A percentile compares a stretch with the other conserved stretches of the same genome.
Evolutionary conservation across 1,140 invertebrate genomes (phyloP).

Genomic region (Habropoda laboriosa): DNA sequence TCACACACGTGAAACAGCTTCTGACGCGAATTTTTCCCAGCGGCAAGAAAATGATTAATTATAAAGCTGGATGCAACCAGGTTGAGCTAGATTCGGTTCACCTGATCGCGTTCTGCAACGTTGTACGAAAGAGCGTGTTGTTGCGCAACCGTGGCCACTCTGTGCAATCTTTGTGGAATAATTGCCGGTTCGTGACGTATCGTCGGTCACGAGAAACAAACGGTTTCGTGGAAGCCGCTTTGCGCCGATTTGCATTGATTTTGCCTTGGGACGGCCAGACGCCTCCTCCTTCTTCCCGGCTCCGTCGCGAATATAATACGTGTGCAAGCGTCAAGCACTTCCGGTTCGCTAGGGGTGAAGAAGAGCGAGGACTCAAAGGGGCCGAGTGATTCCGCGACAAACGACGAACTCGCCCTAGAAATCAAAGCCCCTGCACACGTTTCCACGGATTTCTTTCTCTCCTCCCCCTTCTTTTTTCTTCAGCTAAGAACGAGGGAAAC

Average conservation of each 20-base stretch:
- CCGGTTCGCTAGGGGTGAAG: neutral
- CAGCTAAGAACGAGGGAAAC: too few species aligned
- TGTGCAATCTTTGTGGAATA: conserved; percentile 39
- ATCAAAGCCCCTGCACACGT: too few species aligned
- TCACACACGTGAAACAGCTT: too few species aligned
- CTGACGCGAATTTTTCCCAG: too few species aligned
- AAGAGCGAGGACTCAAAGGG: neutral
- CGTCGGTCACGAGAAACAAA: conserved; percentile 9
- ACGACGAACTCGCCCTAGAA: neutral
- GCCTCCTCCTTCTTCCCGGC: neutral
- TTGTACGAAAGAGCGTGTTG: conserved; percentile 22
- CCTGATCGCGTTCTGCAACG: neutral
- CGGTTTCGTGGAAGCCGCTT: conserved; percentile 17
- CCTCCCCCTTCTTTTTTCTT: too few species aligned
- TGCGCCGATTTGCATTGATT: conserved; percentile 34
- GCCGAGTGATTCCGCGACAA: neutral
- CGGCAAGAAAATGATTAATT: neutral
- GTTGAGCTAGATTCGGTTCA: neutral
- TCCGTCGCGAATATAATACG: conserved; percentile 18
- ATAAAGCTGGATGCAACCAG: neutral
- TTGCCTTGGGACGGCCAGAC: neutral
- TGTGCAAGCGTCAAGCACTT: conserved; percentile 23
- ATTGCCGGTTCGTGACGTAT: conserved; percentile 56
- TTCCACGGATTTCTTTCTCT: neutral
- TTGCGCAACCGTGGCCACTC: conserved; percentile 29